A percentile compares a stretch with the other conserved stretches of the same genome.
Conservation (phyloP, 2,888 invertebrate genomes). For the Epistrophella euchroma region DNA sequence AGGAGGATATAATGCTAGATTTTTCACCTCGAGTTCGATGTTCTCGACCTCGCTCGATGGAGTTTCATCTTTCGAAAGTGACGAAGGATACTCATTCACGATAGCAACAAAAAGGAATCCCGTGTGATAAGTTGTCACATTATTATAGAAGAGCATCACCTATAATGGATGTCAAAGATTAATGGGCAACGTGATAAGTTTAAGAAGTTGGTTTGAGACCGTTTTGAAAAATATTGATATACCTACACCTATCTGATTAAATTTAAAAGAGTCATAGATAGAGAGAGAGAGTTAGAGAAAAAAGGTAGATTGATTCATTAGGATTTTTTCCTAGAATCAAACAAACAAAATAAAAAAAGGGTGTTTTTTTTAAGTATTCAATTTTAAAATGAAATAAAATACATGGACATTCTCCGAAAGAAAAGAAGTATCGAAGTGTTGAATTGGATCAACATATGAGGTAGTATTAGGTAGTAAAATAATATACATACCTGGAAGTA, state of each 20-base stretch:
- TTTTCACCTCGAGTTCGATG: slow-evolving; percentile 73
- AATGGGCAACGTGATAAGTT: slow-evolving; percentile 74
- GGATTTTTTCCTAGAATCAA: too few relatives aligned
- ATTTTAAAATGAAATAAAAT: too few relatives aligned
- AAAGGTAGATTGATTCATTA: neutral
- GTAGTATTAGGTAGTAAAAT: too few relatives aligned
- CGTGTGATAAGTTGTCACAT: slow-evolving; percentile 72
- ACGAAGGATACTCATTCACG: slow-evolving; percentile 38
- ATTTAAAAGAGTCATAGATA: too few relatives aligned
- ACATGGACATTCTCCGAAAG: too few relatives aligned
- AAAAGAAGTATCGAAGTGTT: too few relatives aligned
- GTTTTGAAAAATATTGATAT: slow-evolving; percentile 58
- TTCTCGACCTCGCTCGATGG: slow-evolving; percentile 62
- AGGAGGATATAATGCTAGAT: slow-evolving; percentile 49
- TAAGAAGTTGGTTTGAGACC: slow-evolving; percentile 70
- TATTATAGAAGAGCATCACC: slow-evolving; percentile 40
- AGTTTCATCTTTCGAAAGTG: slow-evolving; percentile 33
- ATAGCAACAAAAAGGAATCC: slow-evolving; percentile 45
- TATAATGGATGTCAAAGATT: slow-evolving; percentile 73
- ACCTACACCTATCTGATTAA: slow-evolving; percentile 10
- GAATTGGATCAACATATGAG: too few relatives aligned
- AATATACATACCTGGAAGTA: too few relatives aligned
- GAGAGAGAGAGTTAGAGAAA: neutral
- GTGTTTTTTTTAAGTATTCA: too few relatives aligned
- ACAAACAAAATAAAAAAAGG: too few relatives aligned